Base-by-base conservation (phyloP, 2,113 vertebrate genomes). In the Hoplias malabaricus region DNA sequence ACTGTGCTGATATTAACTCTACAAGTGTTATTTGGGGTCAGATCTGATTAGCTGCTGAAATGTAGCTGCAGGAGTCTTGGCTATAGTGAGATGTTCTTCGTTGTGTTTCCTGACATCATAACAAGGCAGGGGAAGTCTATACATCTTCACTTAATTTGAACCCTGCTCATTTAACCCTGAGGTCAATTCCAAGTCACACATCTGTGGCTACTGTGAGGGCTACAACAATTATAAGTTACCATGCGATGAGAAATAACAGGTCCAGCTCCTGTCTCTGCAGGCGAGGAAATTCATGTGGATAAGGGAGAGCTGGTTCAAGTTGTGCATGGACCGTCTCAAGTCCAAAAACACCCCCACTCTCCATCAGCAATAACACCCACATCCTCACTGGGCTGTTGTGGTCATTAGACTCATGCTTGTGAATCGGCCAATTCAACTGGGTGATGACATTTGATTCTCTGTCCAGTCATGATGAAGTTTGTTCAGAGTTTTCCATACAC, bases 331-430 rank as follows among this genome's bases (percentile, higher is more conserved):
- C 38, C 53, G 48, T 62, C 70, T 62, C 43, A 62, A 54, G 62
- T 83, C 69, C 46, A 63, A 80, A 53, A 83, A 77, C 73, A 73
- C 43, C 73, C 67, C 68, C 34, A 68, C 33, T 80, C 69, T 69
- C 78, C 56, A 71, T 54, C 56, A 69, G 70, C 56, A 69, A 80
- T 76, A 83, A 76, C 77, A 48, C 70, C 77, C 73, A 76, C 53
- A 50, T 57, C 57, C 42, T 75, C n/a, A 31, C 53, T 27, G 9
- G 10, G 69, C 33, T 23, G 50, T 68, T 70, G 57, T 46, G 36
- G 72, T 56, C 48, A 79, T 71, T 40, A 75, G 59, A 46, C 69
- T 63, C 67, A 67, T 75, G 76, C 43, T 56, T 79, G 76, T 79
- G 33, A 33, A 79, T 66, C 62, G 71, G 69, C 73, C 77, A 80